These are phyloP conservation scores for Anguilla marmorata DNA, from an alignment of 2,797 vertebrate species.

Conservation along the genomic window DNA sequence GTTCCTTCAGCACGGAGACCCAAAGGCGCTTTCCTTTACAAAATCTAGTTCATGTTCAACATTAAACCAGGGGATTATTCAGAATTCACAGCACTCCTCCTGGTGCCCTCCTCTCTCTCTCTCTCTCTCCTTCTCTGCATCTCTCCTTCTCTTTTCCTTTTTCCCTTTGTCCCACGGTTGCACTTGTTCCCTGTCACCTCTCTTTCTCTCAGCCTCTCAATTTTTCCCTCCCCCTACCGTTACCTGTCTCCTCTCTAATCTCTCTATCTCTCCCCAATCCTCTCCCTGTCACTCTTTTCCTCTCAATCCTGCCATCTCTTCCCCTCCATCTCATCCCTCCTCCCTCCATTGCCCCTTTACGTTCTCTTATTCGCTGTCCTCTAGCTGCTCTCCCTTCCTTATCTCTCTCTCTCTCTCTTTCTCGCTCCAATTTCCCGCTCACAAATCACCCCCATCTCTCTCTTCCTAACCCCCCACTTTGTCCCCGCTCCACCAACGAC, in stretches of 20 bases:
- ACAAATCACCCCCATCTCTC: neutral
- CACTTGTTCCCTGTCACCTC: constrained; percentile 10
- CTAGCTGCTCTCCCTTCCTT: neutral
- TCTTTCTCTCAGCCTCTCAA: constrained; percentile 34
- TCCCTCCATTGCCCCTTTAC: constrained; percentile 26
- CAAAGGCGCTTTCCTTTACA: constrained; percentile 35
- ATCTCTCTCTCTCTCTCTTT: neutral
- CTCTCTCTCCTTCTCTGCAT: constrained; percentile 32
- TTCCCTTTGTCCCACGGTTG: constrained; percentile 12
- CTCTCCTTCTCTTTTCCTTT: constrained; percentile 33
- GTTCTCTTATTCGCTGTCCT: neutral
- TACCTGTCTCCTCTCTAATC: neutral
- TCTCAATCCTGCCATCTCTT: neutral
- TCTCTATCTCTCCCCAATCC: constrained; percentile 8
- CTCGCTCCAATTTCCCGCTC: neutral
- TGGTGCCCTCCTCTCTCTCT: neutral
- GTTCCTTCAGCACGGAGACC: constrained; percentile 35
- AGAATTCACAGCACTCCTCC: constrained; percentile 38
- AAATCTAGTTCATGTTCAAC: constrained; percentile 51
- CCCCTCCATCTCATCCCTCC: neutral
- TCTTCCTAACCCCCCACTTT: constrained; percentile 1
- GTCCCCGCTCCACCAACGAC: neutral
- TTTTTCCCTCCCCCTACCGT: neutral
- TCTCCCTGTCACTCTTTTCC: constrained; percentile 1
- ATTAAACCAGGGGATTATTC: constrained; percentile 45